Evolutionary conservation across 2,888 invertebrate genomes (phyloP), one percentile per base, ranked within the genome.

Genomic region (Tillus elongatus): DNA sequence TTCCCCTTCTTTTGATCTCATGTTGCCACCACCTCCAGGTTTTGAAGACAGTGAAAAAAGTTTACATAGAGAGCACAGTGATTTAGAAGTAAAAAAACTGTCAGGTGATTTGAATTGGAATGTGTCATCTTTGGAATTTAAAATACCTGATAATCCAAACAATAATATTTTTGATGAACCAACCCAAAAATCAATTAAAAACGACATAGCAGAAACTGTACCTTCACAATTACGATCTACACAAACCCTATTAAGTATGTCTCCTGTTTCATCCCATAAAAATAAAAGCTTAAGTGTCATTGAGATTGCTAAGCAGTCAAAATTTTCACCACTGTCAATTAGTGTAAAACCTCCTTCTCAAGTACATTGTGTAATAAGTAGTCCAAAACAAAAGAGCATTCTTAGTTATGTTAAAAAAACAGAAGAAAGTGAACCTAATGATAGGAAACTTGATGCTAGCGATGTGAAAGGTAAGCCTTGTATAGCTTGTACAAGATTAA

Each of bases 351-450:
- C 41, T 10, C 31, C 41, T 2, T 36, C 50, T n/a, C 38, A 41
- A 37, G 30, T 33, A 4, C 43, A 34, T 10, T 30, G 52, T 27
- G 29, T 49, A 30, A 52, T 54, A 3, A 56, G 54, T 28, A 54
- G 56, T 2, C 59, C 60, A 2, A 60, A 52, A 26, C 63, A 63
- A 42, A 57, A 56, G 38, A 63, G 59, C 39, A 60, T 63, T 36
- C 45, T 60, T 37, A 60, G 50, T 46, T 63, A 55, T 39, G 37
- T 61, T 1, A 32, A 28, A 13, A 11, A 29, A 35, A n/a, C 26
- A 9, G 14, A 37, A 19, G 30, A 34, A 10, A 33, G 8, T 4
- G 15, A 10, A 9, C 13, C 9, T 14, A 26, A n/a, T 4, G 11
- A 15, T 11, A 24, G 30, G 4, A 26, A 33, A 8, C 28, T 35